Conservation (phyloP, 2,797 vertebrate species). For the Pseudomugil gertrudae region DNA sequence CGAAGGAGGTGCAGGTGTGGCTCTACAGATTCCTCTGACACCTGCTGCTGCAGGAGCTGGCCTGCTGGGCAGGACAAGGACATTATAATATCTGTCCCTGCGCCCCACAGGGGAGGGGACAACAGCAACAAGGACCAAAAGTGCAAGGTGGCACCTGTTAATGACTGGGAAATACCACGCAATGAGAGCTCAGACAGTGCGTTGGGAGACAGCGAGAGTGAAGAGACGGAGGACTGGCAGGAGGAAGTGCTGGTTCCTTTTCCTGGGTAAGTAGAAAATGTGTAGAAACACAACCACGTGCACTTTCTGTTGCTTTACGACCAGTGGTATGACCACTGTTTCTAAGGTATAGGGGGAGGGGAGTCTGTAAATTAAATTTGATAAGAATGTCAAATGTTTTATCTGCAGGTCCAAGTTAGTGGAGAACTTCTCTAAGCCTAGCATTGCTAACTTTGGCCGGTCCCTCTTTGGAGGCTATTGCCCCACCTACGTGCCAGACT, state of each 20-base stretch:
- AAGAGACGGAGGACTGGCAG: slow-evolving; percentile 95
- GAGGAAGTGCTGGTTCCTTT: slow-evolving; percentile 95
- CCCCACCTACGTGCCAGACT: slow-evolving; percentile 96
- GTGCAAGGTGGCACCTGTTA: slow-evolving; percentile 76
- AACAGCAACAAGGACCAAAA: slow-evolving; percentile 82
- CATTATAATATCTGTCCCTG: slow-evolving; percentile 81
- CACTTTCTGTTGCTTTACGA: background rate
- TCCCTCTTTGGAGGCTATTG: slow-evolving; percentile 98
- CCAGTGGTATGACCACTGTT: background rate
- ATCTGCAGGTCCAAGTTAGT: slow-evolving; percentile 89
- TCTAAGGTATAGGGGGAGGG: background rate
- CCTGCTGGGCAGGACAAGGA: slow-evolving; percentile 88
- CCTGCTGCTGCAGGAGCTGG: slow-evolving; percentile 85
- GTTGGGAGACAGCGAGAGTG: slow-evolving; percentile 98
- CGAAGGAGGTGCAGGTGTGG: slow-evolving; percentile 81
- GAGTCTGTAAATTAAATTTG: background rate
- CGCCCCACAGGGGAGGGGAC: slow-evolving; percentile 80
- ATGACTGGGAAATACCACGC: slow-evolving; percentile 98
- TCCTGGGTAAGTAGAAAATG: slow-evolving; percentile 84
- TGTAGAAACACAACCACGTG: background rate
- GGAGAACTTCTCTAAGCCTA: slow-evolving; percentile 94
- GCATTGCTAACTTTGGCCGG: slow-evolving; percentile 95
- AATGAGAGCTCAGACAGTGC: slow-evolving; percentile 99
- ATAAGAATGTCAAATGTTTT: slow-evolving; percentile 5
- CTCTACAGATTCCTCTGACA: slow-evolving; percentile 78